Base-by-base conservation (phyloP, 2,888 invertebrate species). In the Tinea pellionella region DNA sequence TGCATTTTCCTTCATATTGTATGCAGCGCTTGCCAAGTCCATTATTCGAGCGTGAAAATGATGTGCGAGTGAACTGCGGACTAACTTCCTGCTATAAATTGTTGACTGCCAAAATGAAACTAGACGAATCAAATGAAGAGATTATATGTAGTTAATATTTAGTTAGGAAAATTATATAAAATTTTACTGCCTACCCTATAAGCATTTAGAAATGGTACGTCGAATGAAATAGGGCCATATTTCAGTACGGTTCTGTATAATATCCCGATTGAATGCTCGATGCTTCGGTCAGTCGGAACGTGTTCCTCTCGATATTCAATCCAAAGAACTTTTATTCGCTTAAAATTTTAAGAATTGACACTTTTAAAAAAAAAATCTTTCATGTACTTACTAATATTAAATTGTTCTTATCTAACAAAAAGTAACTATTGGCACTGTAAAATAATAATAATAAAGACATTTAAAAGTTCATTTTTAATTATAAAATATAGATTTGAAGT, bases 261-360 rank as follows among this genome's bases (percentile, higher is more conserved):
- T 77, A 75, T 71, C 71, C 68, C 72, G 66, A 76, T 76, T 70
- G 66, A 61, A 64, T 65, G 65, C 62, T 70, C 71, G 67, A 24
- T 2, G 24, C 66, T 64, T 62, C 64, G 51, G 57, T 13, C 59
- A 32, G 59, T 32, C 61, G 55, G 67, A 42, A 63, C 63, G 61
- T 61, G 62, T 60, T 61, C 57, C 24, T 37, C 24, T 16, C 47
- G 55, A 60, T 37, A 16, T 59, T 55, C 53, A 53, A 53, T 18
- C 30, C 64, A 65, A 63, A 63, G 64, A 65, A 4, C 3, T 16
- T 18, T 18, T 24, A 19, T 12, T 53, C 13, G 11, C 4, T 19
- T 24, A 53, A 18, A 18, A 53, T 16, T 2, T 16, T 18, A 24
- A 53, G 53, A 53, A 8, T 12, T 24, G 53, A 12, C 24, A 24